Percentiles rank a stretch among this genome's conserved stretches.
Conservation (phyloP, 2,113 vertebrate genomes). For the Ctenodactylus gundi region DNA sequence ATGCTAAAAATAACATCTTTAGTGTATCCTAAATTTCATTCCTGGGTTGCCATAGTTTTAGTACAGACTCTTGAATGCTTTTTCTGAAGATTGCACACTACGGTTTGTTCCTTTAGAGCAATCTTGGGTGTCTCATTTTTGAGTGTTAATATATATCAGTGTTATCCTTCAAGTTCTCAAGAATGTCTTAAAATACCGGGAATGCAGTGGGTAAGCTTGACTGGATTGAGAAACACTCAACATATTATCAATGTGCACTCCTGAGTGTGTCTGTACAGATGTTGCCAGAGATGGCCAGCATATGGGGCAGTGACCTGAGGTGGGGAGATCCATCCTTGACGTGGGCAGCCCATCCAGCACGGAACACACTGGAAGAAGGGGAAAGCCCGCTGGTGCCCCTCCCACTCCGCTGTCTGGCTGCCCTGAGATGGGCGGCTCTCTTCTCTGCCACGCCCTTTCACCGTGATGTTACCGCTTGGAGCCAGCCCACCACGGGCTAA, state of each 20-base stretch:
- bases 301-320: background rate
- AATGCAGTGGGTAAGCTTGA: background rate
- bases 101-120: background rate
- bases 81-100: background rate
- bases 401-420: background rate
- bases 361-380: background rate
- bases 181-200: background rate
- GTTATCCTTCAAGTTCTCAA: constrained; percentile 28
- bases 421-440: background rate
- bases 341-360: background rate
- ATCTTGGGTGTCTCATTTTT: constrained; percentile 38
- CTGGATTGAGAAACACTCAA: background rate
- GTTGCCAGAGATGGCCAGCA: background rate
- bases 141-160: background rate
- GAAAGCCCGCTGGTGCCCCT: background rate
- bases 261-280: background rate
- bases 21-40: constrained; percentile 32
- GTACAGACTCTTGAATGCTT: constrained; percentile 45
- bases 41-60: background rate
- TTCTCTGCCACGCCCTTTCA: background rate
- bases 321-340: background rate
- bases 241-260: background rate
- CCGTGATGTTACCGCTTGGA: background rate
- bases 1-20: constrained; percentile 14
- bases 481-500: background rate